A percentile compares a stretch with the other conserved stretches of the same genome.
These are phyloP conservation scores for Augochlora pura DNA, from an alignment of 1,140 invertebrate genomes.

Conservation along the genomic window DNA sequence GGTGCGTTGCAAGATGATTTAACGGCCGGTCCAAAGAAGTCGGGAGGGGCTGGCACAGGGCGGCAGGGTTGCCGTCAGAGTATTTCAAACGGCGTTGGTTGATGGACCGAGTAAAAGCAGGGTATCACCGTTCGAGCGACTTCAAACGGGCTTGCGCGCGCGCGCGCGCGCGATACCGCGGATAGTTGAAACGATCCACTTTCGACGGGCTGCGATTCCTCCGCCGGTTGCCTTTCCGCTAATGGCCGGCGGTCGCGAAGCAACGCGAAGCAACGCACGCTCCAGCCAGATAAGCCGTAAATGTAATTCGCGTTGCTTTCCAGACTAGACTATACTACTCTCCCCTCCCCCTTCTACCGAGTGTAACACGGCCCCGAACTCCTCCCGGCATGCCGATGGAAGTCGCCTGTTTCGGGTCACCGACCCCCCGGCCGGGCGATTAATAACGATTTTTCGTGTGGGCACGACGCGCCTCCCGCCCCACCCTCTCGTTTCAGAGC, in stretches of 20 bases:
- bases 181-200: constrained; percentile 28
- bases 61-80: background rate
- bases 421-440: constrained; percentile 53
- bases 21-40: background rate
- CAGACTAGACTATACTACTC: constrained; percentile 11
- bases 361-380: background rate
- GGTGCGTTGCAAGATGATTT: background rate
- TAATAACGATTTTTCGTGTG: constrained; percentile 68
- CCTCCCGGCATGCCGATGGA: background rate
- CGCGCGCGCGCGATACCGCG: constrained; percentile 31
- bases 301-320: constrained; percentile 58
- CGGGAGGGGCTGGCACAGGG: background rate
- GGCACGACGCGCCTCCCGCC: constrained; percentile 13
- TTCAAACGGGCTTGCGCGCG: constrained; percentile 36
- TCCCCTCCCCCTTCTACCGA: no score
- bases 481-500: constrained; percentile 23
- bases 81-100: background rate
- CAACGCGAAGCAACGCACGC: background rate
- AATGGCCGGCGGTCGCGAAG: constrained; percentile 48
- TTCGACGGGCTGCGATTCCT: background rate
- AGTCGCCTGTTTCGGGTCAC: constrained; percentile 48
- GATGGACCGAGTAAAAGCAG: constrained; percentile 30
- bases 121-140: constrained; percentile 19
- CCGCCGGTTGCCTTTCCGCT: constrained; percentile 12
- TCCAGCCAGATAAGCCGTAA: constrained; percentile 57